Conservation (phyloP, 2,797 vertebrate species). For the Phalloptychus januarius region DNA sequence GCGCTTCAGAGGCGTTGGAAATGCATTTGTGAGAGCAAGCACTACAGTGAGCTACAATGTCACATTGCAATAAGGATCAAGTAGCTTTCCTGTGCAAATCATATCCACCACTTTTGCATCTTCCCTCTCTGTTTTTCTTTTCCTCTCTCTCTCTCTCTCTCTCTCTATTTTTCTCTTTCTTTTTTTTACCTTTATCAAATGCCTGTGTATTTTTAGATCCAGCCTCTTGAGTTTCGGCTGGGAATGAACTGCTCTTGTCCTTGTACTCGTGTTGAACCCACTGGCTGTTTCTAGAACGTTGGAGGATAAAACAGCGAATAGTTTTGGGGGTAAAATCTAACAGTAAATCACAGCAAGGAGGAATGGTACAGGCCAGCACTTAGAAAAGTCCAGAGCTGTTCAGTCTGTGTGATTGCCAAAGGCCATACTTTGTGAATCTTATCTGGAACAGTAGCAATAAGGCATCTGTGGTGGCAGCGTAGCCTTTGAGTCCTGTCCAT, state of each 20-base stretch:
- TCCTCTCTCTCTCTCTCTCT: neutral
- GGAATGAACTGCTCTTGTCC: constrained; percentile 13
- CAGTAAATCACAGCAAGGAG: constrained; percentile 26
- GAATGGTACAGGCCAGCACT: constrained; percentile 45
- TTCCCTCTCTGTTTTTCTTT: neutral
- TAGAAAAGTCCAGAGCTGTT: constrained; percentile 38
- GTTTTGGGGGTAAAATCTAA: constrained; percentile 19
- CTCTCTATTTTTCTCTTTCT: neutral
- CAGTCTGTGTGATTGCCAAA: constrained; percentile 47
- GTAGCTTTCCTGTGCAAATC: constrained; percentile 6
- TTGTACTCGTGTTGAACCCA: constrained; percentile 20
- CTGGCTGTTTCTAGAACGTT: constrained; percentile 40
- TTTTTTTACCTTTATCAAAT: constrained; percentile 14
- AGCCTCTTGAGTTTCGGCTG: constrained; percentile 7
- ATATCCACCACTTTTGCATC: constrained; percentile 8
- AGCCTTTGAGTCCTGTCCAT: constrained; percentile 51
- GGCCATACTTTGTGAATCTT: constrained; percentile 57
- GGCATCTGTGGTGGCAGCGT: constrained; percentile 55
- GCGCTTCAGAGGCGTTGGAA: constrained; percentile 1
- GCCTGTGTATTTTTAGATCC: constrained; percentile 23
- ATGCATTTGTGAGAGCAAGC: constrained; percentile 10
- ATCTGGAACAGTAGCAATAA: constrained; percentile 50
- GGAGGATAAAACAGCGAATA: constrained; percentile 23
- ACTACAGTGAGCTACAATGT: constrained; percentile 23
- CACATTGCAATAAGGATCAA: constrained; percentile 15